These are phyloP conservation scores for Formica exsecta DNA, from an alignment of 1,140 invertebrate species.

Conservation along the genomic window DNA sequence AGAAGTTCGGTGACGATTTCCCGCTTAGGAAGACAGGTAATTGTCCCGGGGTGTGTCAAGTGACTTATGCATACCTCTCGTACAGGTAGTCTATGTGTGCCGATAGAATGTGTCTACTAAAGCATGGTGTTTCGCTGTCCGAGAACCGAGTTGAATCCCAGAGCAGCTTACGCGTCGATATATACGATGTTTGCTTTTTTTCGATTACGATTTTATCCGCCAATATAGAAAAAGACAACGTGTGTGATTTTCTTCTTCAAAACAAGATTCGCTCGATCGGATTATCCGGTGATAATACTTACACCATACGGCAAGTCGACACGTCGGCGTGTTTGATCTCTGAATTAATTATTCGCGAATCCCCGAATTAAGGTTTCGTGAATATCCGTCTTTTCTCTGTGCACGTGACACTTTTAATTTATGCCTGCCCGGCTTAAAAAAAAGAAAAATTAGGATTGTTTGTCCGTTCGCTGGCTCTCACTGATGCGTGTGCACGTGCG, in stretches of 20 bases:
- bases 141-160: constrained; percentile 47
- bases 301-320: background rate
- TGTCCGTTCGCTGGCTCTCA: background rate
- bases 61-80: constrained; percentile 65
- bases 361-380: background rate
- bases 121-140: constrained; percentile 83
- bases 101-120: constrained; percentile 85
- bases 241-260: background rate
- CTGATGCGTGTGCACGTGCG: constrained; percentile 20
- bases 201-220: constrained; percentile 14
- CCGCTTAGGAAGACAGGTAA: constrained; percentile 97
- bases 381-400: background rate
- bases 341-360: constrained; percentile 3
- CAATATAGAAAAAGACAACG: constrained; percentile 6
- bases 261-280: constrained; percentile 35
- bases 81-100: constrained; percentile 70
- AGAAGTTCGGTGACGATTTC: constrained; percentile 91
- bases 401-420: constrained; percentile 28
- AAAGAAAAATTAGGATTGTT: background rate
- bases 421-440: background rate
- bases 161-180: constrained; percentile 39
- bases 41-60: constrained; percentile 59
- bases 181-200: constrained; percentile 65
- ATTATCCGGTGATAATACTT: constrained; percentile 3
- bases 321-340: background rate